These are phyloP conservation scores for Galeopterus variegatus DNA, from an alignment of 2,113 vertebrate genomes.

Conservation along the genomic window DNA sequence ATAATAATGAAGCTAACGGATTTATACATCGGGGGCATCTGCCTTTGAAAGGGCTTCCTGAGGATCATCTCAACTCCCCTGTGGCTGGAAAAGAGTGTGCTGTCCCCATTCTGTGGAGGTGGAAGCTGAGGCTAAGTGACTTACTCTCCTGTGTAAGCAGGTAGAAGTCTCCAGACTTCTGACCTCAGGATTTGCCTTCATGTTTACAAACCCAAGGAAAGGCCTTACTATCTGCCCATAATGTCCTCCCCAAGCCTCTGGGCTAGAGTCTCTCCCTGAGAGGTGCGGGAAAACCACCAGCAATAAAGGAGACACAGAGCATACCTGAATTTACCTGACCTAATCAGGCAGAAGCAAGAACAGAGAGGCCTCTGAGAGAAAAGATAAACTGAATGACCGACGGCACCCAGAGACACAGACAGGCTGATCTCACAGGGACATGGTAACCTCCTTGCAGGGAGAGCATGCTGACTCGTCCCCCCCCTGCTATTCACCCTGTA, in stretches of 20 bases:
- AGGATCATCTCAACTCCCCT: neutral
- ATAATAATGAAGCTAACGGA: neutral
- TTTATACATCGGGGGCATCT: too few species aligned
- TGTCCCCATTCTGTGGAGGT: neutral
- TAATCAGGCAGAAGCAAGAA: neutral
- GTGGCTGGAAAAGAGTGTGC: too few species aligned
- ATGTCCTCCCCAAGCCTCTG: neutral
- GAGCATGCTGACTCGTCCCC: neutral
- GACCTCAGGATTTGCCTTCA: neutral
- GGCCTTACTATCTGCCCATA: accelerated
- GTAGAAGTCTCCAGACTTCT: neutral
- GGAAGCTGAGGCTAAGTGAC: neutral
- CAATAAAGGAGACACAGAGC: neutral
- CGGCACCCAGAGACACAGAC: neutral
- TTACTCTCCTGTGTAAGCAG: neutral
- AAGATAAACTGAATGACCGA: neutral
- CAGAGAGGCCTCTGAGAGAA: neutral
- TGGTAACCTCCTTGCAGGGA: neutral
- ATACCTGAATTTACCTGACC: neutral
- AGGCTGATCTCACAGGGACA: neutral
- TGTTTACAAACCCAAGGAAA: neutral
- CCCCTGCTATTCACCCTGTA: accelerated
- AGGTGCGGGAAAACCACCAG: neutral
- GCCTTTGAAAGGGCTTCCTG: neutral
- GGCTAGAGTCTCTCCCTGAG: neutral